Evolutionary conservation across 2,888 invertebrate genomes (phyloP).

Genomic region (Spialia ferax): DNA sequence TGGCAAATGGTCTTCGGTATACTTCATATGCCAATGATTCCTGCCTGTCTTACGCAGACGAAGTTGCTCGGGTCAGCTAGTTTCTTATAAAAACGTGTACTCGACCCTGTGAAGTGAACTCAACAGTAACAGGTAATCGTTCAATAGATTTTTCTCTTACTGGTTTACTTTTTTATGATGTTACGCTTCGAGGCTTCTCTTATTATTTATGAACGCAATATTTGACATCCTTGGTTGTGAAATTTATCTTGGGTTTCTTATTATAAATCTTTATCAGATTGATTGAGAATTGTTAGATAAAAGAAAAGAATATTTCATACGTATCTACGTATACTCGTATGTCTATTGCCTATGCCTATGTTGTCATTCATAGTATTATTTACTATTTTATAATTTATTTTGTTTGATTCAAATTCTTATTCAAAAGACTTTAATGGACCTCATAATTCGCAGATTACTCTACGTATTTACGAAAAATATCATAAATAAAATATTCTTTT

Average conservation of each 20-base stretch:
- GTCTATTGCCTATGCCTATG: no score
- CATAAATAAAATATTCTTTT: not conserved
- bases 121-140: conserved; percentile 7
- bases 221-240: not conserved
- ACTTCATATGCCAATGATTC: no score
- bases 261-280: not conserved
- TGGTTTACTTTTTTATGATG: conserved; percentile 17
- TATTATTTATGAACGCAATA: not conserved
- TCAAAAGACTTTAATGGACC: not conserved
- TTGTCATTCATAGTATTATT: no score
- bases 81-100: conserved; percentile 24
- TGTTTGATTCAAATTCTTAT: no score
- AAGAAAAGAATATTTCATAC: not conserved
- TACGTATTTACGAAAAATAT: not conserved
- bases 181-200: conserved; percentile 5
- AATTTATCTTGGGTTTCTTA: not conserved
- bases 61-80: no score
- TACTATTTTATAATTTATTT: no score
- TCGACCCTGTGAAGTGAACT: not conserved
- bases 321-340: no score
- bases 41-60: conserved; percentile 77
- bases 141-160: conserved; percentile 16
- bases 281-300: not conserved
- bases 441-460: not conserved
- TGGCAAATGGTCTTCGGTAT: no score